Conservation (phyloP, 2,888 invertebrate genomes). For the Athalia cordata region DNA sequence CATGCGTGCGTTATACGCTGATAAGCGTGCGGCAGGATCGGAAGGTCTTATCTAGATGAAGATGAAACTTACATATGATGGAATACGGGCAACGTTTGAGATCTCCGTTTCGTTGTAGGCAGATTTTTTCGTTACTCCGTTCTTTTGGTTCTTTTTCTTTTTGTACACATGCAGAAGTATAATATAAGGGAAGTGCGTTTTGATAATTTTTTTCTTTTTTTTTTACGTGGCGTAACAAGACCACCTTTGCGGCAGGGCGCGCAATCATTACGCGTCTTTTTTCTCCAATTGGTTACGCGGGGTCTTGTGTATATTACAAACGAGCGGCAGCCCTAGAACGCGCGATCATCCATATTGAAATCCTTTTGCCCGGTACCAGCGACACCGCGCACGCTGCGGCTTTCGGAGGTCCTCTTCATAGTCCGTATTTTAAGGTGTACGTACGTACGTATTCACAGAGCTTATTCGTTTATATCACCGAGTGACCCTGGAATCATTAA, state of each 20-base stretch:
- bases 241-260: slow-evolving; percentile 1
- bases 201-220: too few species aligned
- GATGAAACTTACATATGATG: too few species aligned
- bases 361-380: slow-evolving; percentile 20
- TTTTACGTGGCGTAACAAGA: not conserved
- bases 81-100: too few species aligned
- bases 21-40: too few species aligned
- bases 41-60: too few species aligned
- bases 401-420: slow-evolving; percentile 12
- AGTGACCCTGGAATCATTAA: slow-evolving; percentile 40
- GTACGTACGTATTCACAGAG: not conserved
- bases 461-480: not conserved
- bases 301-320: slow-evolving; percentile 18
- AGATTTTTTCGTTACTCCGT: too few species aligned
- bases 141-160: too few species aligned
- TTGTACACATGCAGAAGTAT: too few species aligned
- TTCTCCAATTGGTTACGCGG: slow-evolving; percentile 33
- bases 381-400: not conserved
- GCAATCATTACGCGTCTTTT: slow-evolving; percentile 38
- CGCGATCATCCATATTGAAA: slow-evolving; percentile 32
- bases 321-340: slow-evolving; percentile 33
- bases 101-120: too few species aligned
- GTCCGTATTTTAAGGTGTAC: not conserved
- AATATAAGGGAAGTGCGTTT: too few species aligned
- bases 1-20: too few species aligned